Evolutionary conservation across 37 sponge, comb jelly and placozoan genomes (phyloP).

Genomic region (Bolinopsis microptera): DNA sequence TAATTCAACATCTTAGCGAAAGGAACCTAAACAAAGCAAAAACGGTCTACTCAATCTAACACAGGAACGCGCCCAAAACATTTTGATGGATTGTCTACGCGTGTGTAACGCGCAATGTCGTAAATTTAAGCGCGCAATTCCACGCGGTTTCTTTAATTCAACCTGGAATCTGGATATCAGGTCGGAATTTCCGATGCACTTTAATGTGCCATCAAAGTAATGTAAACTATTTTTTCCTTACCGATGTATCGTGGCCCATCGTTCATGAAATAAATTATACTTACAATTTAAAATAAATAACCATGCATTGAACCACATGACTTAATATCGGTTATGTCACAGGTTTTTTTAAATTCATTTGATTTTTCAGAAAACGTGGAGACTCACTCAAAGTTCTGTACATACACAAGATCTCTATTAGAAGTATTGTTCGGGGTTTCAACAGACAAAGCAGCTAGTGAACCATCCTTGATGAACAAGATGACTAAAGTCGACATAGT

Average conservation of each 20-base stretch:
- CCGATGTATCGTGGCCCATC: no score
- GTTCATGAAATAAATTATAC: no score
- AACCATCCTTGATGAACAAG: constrained; percentile 49
- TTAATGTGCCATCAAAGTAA: no score
- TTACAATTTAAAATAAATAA: no score
- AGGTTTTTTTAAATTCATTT: no score
- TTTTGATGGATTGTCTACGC: neutral
- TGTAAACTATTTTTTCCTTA: no score
- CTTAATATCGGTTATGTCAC: no score
- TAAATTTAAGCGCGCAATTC: neutral
- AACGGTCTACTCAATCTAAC: neutral
- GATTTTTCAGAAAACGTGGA: constrained; percentile 39
- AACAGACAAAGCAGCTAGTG: constrained; percentile 36
- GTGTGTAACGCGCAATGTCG: neutral
- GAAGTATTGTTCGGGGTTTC: constrained; percentile 56
- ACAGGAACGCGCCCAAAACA: neutral
- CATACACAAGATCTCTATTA: constrained; percentile 51
- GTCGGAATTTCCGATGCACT: no score
- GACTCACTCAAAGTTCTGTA: constrained; percentile 63
- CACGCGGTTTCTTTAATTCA: neutral
- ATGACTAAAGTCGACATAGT: constrained; percentile 58
- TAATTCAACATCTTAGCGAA: neutral
- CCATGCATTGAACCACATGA: no score
- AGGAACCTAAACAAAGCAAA: neutral
- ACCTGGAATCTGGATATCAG: no score